Evolutionary conservation across 2,113 vertebrate species (phyloP).

Genomic region (Gulo gulo): DNA sequence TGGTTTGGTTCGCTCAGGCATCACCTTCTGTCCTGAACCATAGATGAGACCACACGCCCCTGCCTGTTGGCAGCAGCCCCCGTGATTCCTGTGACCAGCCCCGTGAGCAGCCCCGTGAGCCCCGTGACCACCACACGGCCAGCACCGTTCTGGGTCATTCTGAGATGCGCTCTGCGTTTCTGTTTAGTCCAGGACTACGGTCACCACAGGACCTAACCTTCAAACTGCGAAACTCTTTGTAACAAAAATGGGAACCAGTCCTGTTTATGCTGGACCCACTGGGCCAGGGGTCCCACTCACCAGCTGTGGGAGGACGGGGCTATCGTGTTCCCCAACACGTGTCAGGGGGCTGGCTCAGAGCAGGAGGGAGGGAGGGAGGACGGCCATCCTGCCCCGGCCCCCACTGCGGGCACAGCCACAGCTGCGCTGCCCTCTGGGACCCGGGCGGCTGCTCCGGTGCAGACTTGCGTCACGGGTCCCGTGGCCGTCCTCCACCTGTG

Average conservation of each 20-base stretch:
- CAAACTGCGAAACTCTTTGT: neutral
- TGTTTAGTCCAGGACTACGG: neutral
- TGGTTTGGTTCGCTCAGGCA: neutral
- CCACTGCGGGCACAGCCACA: neutral
- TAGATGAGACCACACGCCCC: fast-evolving
- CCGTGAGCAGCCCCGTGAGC: too few relatives aligned
- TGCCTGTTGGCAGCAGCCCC: neutral
- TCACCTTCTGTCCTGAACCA: neutral
- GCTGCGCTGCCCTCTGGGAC: neutral
- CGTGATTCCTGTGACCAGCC: neutral
- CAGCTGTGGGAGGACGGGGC: neutral
- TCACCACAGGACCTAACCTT: neutral
- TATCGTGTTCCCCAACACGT: neutral
- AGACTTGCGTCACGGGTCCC: too few relatives aligned
- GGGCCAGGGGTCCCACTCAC: neutral
- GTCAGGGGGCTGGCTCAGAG: neutral
- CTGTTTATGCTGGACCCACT: neutral
- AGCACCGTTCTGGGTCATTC: fast-evolving
- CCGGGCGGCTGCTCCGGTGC: neutral
- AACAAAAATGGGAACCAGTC: neutral
- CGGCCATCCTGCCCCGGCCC: neutral
- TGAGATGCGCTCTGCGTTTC: neutral
- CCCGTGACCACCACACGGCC: neutral
- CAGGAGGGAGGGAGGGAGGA: too few relatives aligned
- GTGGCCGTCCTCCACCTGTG: neutral